Conservation (phyloP, 2,797 vertebrate genomes). For the Chiloscyllium punctatum region DNA sequence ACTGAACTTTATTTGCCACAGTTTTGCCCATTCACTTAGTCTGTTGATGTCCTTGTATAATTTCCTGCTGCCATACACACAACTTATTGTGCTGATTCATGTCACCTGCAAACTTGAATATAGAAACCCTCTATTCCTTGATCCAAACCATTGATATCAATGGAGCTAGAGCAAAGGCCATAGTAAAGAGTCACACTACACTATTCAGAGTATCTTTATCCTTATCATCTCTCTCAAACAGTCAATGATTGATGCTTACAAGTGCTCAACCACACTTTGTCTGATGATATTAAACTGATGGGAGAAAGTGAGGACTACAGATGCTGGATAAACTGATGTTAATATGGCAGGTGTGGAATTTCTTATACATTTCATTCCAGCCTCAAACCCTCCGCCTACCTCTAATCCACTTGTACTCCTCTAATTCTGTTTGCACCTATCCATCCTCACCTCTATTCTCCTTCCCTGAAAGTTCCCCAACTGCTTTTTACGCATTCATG, state of each 20-base stretch:
- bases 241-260: background rate
- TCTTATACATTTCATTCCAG: background rate
- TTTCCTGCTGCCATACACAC: background rate
- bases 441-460: background rate
- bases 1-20: background rate
- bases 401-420: background rate
- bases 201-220: background rate
- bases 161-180: no score
- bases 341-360: background rate
- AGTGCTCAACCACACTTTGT: background rate
- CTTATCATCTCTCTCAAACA: background rate
- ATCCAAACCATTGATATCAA: no score
- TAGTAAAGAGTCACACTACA: background rate
- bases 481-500: no score
- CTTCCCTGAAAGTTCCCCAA: no score
- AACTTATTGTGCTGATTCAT: background rate
- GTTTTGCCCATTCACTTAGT: no score
- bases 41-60: background rate
- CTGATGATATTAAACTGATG: background rate
- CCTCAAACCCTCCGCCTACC: background rate
- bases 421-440: background rate
- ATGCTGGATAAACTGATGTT: background rate
- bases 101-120: background rate
- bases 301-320: no score
- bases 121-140: background rate